Base-by-base conservation (phyloP, 1,140 invertebrate species). In the Ctenoplectra terminalis region DNA sequence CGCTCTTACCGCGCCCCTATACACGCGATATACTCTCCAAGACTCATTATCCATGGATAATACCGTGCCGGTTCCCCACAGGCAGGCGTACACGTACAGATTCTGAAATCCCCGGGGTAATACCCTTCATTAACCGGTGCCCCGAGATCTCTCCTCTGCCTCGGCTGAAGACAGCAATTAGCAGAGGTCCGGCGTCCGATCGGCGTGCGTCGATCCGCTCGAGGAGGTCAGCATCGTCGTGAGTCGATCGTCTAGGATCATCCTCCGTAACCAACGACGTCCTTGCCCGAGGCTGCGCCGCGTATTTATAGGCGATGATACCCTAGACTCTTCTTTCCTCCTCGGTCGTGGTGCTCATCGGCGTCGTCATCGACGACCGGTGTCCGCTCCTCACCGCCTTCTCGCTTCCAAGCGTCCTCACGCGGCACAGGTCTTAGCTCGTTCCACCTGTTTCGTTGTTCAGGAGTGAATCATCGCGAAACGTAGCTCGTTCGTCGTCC, bases 301-400 rank as follows among this genome's bases (percentile, higher is more conserved):
- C 72, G 82, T 89, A 89, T 89, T 89, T 89, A 89, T 89, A 89
- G 88, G 64, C 69, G 88, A 89, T 89, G 87, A 89, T 89, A 89
- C 72, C 87, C 82, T 82, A 86, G 87, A 82, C 87, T 84, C 73
- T n/a, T n/a, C n/a, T 60, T 66, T 72, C 29, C 66, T 70, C 61
- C 63, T 81, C 64, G 31, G 60, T 85, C 73, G 50, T 78, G 67
- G 70, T 50, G 74, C 67, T 72, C 31, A 54, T 79, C 79, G 67
- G n/a, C 75, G 50, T 56, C 69, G 76, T 78, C 81, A 64, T 82
- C 71, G 64, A 50, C 82, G 31, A 26, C 60, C n/a, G n/a, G 23
- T 20, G 31, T 31, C 40, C 73, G 40, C 26, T 3, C 15, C 81
- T 8, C 40, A 9, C 29, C 73, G 23, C 29, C 31, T 7, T 40